phyloP scores from a whole-genome alignment of 2,113 vertebrate species.

The Hyperoodon ampullatus region DNA sequence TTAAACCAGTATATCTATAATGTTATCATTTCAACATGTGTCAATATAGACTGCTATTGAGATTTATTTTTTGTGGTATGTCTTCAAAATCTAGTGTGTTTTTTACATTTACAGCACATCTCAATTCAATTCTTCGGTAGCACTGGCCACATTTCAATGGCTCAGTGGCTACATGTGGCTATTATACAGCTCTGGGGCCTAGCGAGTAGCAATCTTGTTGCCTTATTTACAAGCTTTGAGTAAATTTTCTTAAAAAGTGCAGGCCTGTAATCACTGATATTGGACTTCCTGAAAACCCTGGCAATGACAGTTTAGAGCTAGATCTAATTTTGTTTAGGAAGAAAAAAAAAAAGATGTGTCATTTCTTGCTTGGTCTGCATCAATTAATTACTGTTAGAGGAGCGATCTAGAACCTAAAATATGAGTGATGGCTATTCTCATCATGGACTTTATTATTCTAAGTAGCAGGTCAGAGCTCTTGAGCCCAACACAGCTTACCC shows the following conservation, averaged over 20 bases:
- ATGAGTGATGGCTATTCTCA: not conserved
- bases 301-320: not conserved
- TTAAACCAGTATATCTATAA: not conserved
- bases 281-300: not conserved
- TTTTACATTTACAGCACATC: not conserved
- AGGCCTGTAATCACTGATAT: not conserved
- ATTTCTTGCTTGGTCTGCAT: not conserved
- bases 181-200: not conserved
- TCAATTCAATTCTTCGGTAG: not conserved
- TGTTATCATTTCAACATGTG: not conserved
- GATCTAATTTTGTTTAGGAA: not conserved
- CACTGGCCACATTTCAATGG: not conserved
- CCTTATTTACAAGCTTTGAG: not conserved
- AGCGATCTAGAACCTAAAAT: not conserved
- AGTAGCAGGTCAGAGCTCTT: not conserved
- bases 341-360: not conserved
- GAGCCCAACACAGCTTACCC: not conserved
- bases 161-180: not conserved
- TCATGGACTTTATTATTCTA: not conserved
- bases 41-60: not conserved
- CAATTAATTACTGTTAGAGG: not conserved
- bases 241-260: not conserved
- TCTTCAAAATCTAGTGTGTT: not conserved
- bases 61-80: not conserved
- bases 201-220: not conserved